These are phyloP conservation scores for Falco punctatus DNA, from an alignment of 2,113 vertebrate genomes.

Conservation along the genomic window DNA sequence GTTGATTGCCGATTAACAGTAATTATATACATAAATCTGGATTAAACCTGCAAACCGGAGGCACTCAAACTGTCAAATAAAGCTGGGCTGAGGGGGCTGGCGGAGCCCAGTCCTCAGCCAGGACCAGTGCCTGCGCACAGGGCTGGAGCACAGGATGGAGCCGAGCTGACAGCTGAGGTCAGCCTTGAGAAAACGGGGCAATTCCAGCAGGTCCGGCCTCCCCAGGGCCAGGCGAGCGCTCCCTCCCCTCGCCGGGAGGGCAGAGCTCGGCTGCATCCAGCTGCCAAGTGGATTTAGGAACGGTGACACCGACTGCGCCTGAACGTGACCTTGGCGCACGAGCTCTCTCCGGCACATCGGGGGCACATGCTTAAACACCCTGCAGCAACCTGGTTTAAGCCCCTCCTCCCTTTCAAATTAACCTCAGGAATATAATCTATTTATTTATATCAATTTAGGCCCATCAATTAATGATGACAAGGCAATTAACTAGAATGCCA, in stretches of 20 bases:
- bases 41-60: background rate
- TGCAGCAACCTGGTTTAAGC: background rate
- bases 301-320: background rate
- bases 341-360: background rate
- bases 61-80: background rate
- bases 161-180: background rate
- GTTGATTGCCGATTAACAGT: conserved; percentile 23
- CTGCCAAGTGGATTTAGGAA: background rate
- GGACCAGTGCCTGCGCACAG: background rate
- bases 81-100: background rate
- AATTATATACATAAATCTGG: conserved; percentile 27
- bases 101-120: background rate
- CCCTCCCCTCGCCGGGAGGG: background rate
- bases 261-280: background rate
- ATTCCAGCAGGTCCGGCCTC: fast-evolving
- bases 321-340: fast-evolving
- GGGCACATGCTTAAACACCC: background rate
- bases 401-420: background rate
- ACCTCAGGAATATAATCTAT: conserved; percentile 42
- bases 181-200: background rate
- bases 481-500: conserved; percentile 70
- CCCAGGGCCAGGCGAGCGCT: fast-evolving
- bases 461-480: conserved; percentile 70
- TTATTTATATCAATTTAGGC: conserved; percentile 63
- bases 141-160: background rate